A percentile compares a stretch with the other conserved stretches of the same genome.
phyloP scores from a whole-genome alignment of 2,888 invertebrate species.

The Luperina testacea region DNA sequence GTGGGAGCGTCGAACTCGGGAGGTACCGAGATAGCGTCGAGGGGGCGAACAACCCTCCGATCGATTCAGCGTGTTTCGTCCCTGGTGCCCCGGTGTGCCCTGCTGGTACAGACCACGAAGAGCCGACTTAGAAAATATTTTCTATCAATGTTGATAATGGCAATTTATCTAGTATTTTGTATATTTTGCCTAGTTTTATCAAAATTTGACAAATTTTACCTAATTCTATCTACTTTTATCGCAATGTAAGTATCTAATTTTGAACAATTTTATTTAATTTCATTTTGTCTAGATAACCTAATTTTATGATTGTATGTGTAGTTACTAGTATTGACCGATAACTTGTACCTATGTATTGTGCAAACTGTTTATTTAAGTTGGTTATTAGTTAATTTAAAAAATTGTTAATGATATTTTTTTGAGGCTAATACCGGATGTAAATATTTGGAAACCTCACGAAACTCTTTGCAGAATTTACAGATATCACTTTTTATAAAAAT shows the following conservation, averaged over 20 bases:
- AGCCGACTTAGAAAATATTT: constrained; percentile 3
- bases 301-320: neutral
- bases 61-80: constrained; percentile 73
- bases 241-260: neutral
- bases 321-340: neutral
- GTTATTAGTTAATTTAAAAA: neutral
- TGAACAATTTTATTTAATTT: neutral
- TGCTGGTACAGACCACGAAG: constrained; percentile 11
- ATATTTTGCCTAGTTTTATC: neutral
- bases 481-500: neutral
- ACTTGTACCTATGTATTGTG: neutral
- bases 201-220: too few species aligned
- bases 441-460: neutral
- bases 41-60: constrained; percentile 70
- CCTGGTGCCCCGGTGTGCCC: constrained; percentile 49
- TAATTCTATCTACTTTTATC: too few species aligned
- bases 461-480: neutral
- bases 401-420: neutral
- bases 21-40: constrained; percentile 37
- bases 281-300: neutral
- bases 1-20: constrained; percentile 55
- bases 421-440: neutral
- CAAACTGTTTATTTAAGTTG: neutral
- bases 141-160: neutral
- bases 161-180: neutral